phyloP scores from a whole-genome alignment of 2,113 vertebrate genomes.

The Pedionomus torquatus region DNA sequence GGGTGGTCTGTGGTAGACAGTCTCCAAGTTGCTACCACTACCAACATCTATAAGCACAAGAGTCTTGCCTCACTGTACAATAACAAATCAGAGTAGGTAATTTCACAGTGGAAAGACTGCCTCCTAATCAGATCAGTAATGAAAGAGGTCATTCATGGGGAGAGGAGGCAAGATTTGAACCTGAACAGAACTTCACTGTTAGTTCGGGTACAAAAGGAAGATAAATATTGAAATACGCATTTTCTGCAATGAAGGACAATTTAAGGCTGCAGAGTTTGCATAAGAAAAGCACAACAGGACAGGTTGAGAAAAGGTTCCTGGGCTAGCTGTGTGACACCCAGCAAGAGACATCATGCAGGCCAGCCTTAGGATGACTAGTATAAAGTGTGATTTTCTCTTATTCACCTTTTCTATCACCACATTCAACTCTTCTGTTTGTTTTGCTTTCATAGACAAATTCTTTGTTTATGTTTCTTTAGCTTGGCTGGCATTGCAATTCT shows the following conservation, averaged over 20 bases:
- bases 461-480: not conserved
- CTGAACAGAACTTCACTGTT: not conserved
- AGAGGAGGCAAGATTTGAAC: not conserved
- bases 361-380: not conserved
- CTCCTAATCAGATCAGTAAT: not conserved
- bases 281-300: not conserved
- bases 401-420: not conserved
- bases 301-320: not conserved
- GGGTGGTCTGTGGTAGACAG: not conserved
- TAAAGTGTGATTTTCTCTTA: not conserved
- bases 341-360: not conserved
- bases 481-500: not conserved
- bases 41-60: not conserved
- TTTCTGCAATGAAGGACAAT: not conserved
- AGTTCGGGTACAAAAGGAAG: not conserved
- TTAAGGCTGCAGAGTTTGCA: not conserved
- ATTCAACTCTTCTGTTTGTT: not conserved
- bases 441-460: not conserved
- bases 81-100: not conserved
- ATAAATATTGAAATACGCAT: not conserved
- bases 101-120: not conserved
- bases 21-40: not conserved
- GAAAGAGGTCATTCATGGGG: not conserved
- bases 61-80: fast-evolving
- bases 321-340: not conserved